Conservation (phyloP, 2,797 vertebrate genomes). For the Urosaurus nigricauda region DNA sequence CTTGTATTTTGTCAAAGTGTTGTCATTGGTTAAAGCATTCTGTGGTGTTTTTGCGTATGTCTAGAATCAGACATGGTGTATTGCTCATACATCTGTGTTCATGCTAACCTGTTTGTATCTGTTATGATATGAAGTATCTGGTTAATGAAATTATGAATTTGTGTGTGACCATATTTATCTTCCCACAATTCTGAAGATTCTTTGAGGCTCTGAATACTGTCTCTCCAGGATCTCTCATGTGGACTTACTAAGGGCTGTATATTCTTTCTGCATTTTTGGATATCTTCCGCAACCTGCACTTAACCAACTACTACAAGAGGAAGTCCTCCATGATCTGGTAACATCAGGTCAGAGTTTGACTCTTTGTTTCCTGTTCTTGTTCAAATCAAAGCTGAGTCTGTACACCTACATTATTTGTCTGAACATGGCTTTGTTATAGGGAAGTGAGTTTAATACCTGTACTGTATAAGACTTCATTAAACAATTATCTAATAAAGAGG, state of each 20-base stretch:
- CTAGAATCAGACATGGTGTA: background rate
- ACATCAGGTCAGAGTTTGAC: constrained; percentile 72
- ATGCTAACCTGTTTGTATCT: background rate
- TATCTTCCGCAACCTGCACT: constrained; percentile 83
- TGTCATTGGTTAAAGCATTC: background rate
- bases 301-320: constrained; percentile 83
- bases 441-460: background rate
- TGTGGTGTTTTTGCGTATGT: background rate
- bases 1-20: too few relatives aligned
- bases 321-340: constrained; percentile 74
- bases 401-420: background rate
- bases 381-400: background rate
- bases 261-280: constrained; percentile 83
- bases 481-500: background rate
- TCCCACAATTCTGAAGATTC: constrained; percentile 81
- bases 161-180: constrained; percentile 50
- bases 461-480: background rate
- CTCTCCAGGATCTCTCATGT: constrained; percentile 79
- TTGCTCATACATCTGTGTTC: too few relatives aligned
- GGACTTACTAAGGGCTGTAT: constrained; percentile 80
- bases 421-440: background rate
- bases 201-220: constrained; percentile 77
- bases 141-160: constrained; percentile 22
- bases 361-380: background rate
- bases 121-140: background rate